Evolutionary conservation across 2,888 invertebrate species (phyloP).

Genomic region (Caenorhabditis sp.): DNA sequence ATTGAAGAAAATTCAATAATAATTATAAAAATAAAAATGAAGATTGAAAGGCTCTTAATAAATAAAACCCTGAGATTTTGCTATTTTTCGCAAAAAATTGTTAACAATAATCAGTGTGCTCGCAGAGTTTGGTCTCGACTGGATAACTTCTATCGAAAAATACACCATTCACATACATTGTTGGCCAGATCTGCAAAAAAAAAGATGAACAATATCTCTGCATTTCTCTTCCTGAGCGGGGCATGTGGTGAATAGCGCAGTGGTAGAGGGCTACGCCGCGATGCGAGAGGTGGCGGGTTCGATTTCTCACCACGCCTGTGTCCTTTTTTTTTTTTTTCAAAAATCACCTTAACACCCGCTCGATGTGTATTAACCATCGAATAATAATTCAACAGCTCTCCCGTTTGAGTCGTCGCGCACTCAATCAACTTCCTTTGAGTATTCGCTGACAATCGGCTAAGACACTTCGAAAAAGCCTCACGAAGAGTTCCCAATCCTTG

Average conservation of each 20-base stretch:
- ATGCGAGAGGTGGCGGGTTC: no score
- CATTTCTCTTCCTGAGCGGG: no score
- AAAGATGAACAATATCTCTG: no score
- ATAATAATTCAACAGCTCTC: conserved; percentile 70
- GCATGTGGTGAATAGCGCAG: no score
- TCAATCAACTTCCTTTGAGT: conserved; percentile 66
- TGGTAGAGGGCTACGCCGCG: no score
- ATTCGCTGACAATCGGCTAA: conserved; percentile 63
- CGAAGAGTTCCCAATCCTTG: conserved; percentile 65
- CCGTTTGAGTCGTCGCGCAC: conserved; percentile 69
- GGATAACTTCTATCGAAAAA: conserved; percentile 70
- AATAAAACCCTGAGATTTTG: conserved; percentile 26
- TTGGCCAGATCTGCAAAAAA: conserved; percentile 64
- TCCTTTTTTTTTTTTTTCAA: no score
- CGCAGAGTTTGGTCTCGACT: conserved; percentile 65
- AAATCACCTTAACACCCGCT: conserved; percentile 58
- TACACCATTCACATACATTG: conserved; percentile 69
- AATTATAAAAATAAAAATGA: neutral
- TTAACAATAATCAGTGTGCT: conserved; percentile 66
- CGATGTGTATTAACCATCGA: conserved; percentile 70
- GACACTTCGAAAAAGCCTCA: conserved; percentile 66
- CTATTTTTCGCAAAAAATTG: neutral
- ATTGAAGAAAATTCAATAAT: neutral
- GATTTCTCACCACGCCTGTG: no score
- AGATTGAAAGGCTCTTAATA: neutral